Base-by-base conservation (phyloP, 2,888 invertebrate species). In the Villa cingulata region DNA sequence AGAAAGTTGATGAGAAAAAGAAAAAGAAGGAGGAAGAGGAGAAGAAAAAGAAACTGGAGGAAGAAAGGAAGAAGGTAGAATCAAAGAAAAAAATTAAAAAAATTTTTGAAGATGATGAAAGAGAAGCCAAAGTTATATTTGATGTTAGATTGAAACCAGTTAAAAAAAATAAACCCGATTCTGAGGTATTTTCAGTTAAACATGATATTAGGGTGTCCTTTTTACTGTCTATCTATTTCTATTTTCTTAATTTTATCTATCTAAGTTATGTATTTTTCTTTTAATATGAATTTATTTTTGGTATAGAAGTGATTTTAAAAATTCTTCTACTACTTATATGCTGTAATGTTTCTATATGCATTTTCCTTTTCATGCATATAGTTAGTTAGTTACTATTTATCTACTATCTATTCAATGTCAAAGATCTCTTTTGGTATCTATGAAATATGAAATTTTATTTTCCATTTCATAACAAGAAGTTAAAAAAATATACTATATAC, bases 11-110 rank as follows among this genome's bases (percentile, higher is more conserved):
- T 42, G 70, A 71, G 10, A 68, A 71, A 54, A 66, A 76, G 65
- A 74, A 76, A 64, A 76, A 78, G 56, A 70, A 27, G 70, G 70
- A 72, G 58, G 70, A 72, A 52, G 73, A 72, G 59, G 62, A 64
- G 72, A 72, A 58, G 61, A 64, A 65, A 72, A 68, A 66, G 58
- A 69, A 66, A 54, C 69, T 53, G 44, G 41, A 48, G 41, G 45
- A 50, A 19, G 40, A 48, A 37, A 43, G 63, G 64, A 62, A 65
- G 52, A 55, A 66, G 60, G 64, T 37, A 40, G 15, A 27, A n/a
- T 37, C 37, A 32, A 32, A 12, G 6, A 18, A 20, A 37, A 15
- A 32, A 15, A 27, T 39, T 70, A 72, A 54, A 70, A 72, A 54
- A 70, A 70, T 58, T 54, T 58, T 72, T 52, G 70, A 70, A 58